These are phyloP conservation scores for Brachyhypopomus gauderio DNA, from an alignment of 2,113 vertebrate genomes.

Conservation along the genomic window DNA sequence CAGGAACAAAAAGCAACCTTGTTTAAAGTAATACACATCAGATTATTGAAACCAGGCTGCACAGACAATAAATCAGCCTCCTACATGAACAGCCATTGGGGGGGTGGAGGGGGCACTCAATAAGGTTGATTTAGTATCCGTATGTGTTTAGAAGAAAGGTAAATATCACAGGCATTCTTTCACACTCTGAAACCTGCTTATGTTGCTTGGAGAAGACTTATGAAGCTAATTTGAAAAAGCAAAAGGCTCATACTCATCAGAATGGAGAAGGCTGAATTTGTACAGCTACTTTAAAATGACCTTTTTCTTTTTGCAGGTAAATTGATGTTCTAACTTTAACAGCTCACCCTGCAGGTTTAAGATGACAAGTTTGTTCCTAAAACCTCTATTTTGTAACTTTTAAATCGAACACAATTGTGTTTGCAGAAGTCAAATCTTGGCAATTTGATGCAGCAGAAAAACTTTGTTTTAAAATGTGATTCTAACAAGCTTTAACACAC, in stretches of 20 bases:
- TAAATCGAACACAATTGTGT: not conserved
- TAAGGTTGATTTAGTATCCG: not conserved
- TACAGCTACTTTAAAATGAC: not conserved
- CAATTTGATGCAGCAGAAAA: not conserved
- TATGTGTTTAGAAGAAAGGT: not conserved
- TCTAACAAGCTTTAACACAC: no score
- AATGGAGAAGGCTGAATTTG: not conserved
- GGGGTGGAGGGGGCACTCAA: not conserved
- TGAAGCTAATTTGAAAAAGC: not conserved
- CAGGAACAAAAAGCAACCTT: not conserved
- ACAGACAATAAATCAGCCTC: not conserved
- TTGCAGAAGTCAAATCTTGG: not conserved
- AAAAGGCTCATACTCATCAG: not conserved
- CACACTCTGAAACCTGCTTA: not conserved
- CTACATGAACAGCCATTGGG: constrained; percentile 16
- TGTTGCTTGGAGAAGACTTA: not conserved
- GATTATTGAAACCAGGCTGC: constrained; percentile 11
- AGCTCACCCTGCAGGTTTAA: not conserved
- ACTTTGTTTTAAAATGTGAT: no score
- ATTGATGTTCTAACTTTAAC: not conserved
- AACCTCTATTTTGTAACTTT: not conserved
- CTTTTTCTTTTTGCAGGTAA: not conserved
- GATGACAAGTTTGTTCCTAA: not conserved
- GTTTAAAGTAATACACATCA: constrained; percentile 18
- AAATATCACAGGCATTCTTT: not conserved